Conservation (phyloP, 2,113 vertebrate genomes). For the Atractosteus spatula region DNA sequence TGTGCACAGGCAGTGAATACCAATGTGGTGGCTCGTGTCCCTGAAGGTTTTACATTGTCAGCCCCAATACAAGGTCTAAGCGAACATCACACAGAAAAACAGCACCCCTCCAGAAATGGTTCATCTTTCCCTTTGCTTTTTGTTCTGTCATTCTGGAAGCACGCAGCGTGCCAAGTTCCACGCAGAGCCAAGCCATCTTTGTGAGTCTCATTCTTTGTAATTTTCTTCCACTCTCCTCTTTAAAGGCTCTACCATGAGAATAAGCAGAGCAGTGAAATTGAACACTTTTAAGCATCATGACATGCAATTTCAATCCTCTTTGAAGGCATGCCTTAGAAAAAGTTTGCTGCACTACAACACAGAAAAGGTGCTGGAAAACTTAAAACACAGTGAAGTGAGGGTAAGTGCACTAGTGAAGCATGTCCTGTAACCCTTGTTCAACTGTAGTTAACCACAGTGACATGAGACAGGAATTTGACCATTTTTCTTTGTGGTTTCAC, state of each 20-base stretch:
- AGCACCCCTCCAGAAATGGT: conserved; percentile 28
- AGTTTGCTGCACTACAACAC: conserved; percentile 1
- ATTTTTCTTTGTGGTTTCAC: not conserved
- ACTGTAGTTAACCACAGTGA: not conserved
- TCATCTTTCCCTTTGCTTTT: conserved; percentile 35
- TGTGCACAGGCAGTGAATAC: not conserved
- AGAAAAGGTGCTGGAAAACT: conserved; percentile 30
- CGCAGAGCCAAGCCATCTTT: conserved; percentile 22
- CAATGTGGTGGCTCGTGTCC: not conserved
- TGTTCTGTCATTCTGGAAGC: conserved; percentile 28
- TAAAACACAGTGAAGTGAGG: too few species aligned
- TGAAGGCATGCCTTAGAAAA: conserved; percentile 38
- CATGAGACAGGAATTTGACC: not conserved
- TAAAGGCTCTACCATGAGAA: conserved; percentile 35
- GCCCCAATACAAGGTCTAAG: conserved; percentile 16
- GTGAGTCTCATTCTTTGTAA: conserved; percentile 41
- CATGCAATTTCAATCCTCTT: conserved; percentile 49
- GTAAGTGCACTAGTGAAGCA: too few species aligned
- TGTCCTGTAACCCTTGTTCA: too few species aligned
- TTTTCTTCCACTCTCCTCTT: conserved; percentile 46
- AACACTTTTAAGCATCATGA: conserved; percentile 48
- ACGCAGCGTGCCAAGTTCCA: conserved; percentile 3
- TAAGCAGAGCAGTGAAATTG: conserved; percentile 44
- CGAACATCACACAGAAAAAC: conserved; percentile 27
- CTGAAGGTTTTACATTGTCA: not conserved